Percentiles rank a stretch among this genome's conserved stretches.
Conservation (phyloP, 2,888 invertebrate genomes). For the Drosophila affinis region DNA sequence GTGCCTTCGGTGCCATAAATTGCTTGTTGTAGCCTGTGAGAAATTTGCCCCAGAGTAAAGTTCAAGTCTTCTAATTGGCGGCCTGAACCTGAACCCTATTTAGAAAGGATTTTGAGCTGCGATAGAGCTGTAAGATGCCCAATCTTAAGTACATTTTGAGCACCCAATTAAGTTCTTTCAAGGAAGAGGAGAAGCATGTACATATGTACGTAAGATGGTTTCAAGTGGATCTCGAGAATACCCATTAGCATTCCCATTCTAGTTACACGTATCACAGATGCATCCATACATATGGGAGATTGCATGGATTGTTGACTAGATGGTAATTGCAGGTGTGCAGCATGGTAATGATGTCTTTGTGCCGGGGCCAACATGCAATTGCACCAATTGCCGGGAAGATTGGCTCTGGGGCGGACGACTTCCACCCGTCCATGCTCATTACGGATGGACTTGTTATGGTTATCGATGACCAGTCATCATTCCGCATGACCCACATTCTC, state of each 20-base stretch:
- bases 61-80: slow-evolving; percentile 12
- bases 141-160: not conserved
- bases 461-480: slow-evolving; percentile 9
- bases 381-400: slow-evolving; percentile 21
- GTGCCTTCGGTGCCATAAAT: slow-evolving; percentile 5
- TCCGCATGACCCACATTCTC: slow-evolving; percentile 22
- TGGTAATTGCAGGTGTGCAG: slow-evolving; percentile 46
- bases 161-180: not conserved
- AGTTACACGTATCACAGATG: not conserved
- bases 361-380: slow-evolving; percentile 37
- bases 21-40: not conserved
- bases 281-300: slow-evolving; percentile 8
- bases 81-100: not conserved
- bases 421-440: slow-evolving; percentile 29
- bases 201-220: not conserved
- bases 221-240: not conserved
- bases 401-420: slow-evolving; percentile 19
- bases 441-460: slow-evolving; percentile 14
- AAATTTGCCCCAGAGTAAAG: not conserved
- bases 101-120: not conserved
- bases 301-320: slow-evolving; percentile 16
- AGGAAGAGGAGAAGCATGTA: not conserved
- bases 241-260: not conserved
- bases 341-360: slow-evolving; percentile 38
- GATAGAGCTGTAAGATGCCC: not conserved